These are phyloP conservation scores for Tribolium freemani DNA, from an alignment of 2,888 invertebrate species.

Conservation along the genomic window DNA sequence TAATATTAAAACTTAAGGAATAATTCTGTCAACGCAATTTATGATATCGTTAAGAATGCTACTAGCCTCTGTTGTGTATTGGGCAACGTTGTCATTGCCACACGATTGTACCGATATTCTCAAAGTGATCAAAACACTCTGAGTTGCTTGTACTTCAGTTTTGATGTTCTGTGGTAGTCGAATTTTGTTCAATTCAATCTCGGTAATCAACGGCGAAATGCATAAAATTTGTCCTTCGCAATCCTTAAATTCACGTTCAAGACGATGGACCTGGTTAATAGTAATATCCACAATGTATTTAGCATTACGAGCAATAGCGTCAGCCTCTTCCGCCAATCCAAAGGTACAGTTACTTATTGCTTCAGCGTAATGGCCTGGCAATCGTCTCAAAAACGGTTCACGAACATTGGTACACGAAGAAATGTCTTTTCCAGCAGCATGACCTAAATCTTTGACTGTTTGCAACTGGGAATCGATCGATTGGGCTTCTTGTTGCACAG, in stretches of 20 bases:
- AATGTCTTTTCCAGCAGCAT: neutral
- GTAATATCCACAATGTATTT: conserved; percentile 3
- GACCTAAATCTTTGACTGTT: neutral
- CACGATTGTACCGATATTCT: conserved; percentile 8
- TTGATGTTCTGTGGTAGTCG: conserved; percentile 20
- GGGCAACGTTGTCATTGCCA: neutral
- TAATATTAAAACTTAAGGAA: neutral
- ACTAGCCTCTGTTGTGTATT: neutral
- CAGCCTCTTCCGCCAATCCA: neutral
- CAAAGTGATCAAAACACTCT: conserved; percentile 2
- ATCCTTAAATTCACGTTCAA: neutral
- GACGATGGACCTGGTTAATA: neutral
- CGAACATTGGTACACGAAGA: conserved; percentile 3
- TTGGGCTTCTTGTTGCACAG: neutral
- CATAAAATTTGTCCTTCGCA: neutral
- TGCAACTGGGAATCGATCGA: neutral
- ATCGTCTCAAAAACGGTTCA: conserved; percentile 3
- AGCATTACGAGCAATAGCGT: neutral
- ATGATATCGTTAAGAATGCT: conserved; percentile 1
- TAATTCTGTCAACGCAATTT: conserved; percentile 1
- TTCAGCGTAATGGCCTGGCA: neutral
- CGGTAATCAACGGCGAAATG: neutral
- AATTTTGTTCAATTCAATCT: conserved; percentile 2
- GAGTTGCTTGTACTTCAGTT: conserved; percentile 7
- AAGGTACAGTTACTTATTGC: neutral